A percentile compares a stretch with the other conserved stretches of the same genome.
These are phyloP conservation scores for Mus spicilegus DNA, from an alignment of 2,113 vertebrate genomes.

Conservation along the genomic window DNA sequence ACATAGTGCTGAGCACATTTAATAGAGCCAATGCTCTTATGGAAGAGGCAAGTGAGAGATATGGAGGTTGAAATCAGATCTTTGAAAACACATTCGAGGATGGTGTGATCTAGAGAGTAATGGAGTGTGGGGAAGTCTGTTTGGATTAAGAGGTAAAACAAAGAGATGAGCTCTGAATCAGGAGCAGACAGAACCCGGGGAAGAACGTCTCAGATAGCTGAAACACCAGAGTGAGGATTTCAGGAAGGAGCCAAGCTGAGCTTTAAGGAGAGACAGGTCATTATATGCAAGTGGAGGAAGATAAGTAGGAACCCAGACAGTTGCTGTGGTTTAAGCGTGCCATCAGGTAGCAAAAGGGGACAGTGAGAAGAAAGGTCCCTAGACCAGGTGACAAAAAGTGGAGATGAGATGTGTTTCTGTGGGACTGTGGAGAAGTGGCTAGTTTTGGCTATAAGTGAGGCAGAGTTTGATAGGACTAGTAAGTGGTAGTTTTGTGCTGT, in stretches of 20 bases:
- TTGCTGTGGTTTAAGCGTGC: not conserved
- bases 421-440: not conserved
- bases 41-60: not conserved
- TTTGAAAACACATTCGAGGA: constrained; percentile 12
- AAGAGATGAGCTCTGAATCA: not conserved
- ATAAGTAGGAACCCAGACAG: constrained; percentile 13
- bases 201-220: not conserved
- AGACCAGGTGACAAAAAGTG: not conserved
- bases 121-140: not conserved
- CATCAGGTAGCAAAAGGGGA: not conserved
- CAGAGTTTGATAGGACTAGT: not conserved
- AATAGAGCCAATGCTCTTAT: not conserved
- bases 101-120: not conserved
- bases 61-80: not conserved
- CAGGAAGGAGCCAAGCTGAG: not conserved
- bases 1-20: not conserved
- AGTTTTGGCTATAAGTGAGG: not conserved
- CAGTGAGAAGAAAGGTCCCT: not conserved
- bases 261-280: not conserved
- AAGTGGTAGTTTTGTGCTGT: not conserved
- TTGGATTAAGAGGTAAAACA: not conserved
- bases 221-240: not conserved
- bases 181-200: not conserved
- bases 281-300: not conserved
- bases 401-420: not conserved